Conservation (phyloP, 1,140 invertebrate genomes). For the Lucilia cuprina region DNA sequence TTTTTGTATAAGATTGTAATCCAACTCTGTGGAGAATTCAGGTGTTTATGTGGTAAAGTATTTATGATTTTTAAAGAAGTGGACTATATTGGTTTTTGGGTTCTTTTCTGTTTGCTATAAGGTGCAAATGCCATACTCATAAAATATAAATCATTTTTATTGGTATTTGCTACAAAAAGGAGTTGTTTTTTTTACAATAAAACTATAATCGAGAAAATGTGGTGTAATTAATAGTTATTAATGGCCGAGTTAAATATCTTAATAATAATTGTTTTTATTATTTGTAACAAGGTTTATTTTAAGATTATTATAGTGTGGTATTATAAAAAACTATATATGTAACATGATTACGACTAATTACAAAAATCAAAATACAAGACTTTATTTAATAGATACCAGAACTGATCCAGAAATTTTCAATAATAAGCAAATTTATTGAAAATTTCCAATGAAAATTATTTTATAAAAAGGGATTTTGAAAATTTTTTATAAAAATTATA, state of each 20-base stretch:
- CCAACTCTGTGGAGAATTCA: background rate
- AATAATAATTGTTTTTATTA: background rate
- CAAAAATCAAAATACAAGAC: too few species aligned
- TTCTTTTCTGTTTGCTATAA: background rate
- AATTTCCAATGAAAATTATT: too few species aligned
- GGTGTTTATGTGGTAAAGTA: background rate
- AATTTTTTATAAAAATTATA: too few species aligned
- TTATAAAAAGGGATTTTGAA: too few species aligned
- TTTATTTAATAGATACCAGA: too few species aligned
- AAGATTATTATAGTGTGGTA: too few species aligned
- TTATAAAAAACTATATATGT: too few species aligned
- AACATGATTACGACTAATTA: too few species aligned
- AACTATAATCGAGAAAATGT: background rate
- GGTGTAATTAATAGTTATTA: background rate
- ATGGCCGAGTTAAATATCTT: background rate
- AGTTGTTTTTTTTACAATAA: background rate
- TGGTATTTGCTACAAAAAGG: background rate
- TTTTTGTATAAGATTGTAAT: background rate
- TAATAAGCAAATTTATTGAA: too few species aligned
- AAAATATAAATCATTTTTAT: constrained; percentile 30
- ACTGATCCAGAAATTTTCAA: too few species aligned
- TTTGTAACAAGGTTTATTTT: background rate
- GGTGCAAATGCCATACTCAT: constrained; percentile 32
- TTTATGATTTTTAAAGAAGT: background rate
- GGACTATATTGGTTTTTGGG: background rate